Percentiles rank a stretch among this genome's conserved stretches.
Conservation (phyloP, 2,888 invertebrate species). For the Aporophyla lueneburgensis region DNA sequence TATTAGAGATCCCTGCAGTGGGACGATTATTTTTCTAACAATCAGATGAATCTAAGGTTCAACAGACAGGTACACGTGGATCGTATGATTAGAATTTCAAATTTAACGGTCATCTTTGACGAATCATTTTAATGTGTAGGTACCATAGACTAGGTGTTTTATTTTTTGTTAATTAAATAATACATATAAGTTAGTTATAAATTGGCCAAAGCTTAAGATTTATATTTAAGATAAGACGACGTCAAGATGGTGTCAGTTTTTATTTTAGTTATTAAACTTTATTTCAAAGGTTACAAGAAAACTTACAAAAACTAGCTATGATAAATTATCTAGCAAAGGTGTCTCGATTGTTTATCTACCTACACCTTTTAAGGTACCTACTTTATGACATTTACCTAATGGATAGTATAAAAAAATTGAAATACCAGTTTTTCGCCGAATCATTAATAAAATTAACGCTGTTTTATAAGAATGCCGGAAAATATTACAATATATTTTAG, state of each 20-base stretch:
- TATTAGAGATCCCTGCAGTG: too few species aligned
- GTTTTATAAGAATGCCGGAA: not conserved
- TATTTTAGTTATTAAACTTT: conserved; percentile 1
- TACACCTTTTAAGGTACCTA: not conserved
- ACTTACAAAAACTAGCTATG: conserved; percentile 22
- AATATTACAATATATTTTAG: conserved; percentile 18
- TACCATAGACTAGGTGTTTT: not conserved
- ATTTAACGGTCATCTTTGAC: not conserved
- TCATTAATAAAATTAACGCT: not conserved
- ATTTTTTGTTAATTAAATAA: not conserved
- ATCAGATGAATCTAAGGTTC: not conserved
- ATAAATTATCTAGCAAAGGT: conserved; percentile 22
- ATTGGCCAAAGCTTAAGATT: not conserved
- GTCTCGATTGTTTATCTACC: conserved; percentile 16
- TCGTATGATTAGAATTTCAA: not conserved
- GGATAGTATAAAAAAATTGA: conserved; percentile 35
- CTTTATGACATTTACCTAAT: conserved; percentile 39
- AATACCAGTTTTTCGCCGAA: conserved; percentile 20
- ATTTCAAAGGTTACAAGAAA: conserved; percentile 33
- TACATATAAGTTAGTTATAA: not conserved
- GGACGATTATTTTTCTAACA: too few species aligned
- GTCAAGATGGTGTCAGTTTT: not conserved
- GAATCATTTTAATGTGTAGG: not conserved
- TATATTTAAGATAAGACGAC: not conserved
- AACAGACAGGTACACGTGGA: not conserved